Base-by-base conservation (phyloP, 2,888 invertebrate genomes). In the Amiota minor region DNA sequence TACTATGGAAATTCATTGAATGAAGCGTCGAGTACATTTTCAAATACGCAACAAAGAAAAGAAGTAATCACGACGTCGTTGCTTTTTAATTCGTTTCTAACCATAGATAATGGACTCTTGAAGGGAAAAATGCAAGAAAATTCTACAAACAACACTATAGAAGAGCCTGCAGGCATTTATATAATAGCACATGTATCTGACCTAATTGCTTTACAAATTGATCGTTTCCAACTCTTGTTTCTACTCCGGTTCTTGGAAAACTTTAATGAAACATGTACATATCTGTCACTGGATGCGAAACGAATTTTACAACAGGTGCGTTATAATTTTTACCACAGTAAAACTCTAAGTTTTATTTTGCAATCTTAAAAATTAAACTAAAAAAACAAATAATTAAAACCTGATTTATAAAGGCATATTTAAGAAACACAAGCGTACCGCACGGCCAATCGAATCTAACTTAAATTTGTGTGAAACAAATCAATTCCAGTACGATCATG, bases 211-310 rank as follows among this genome's bases (percentile, higher is more conserved):
- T 91, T 97, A 4, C 98, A 98, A 90, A 92, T 98, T 75, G 98
- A 97, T 91, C 98, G 98, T 89, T 97, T 96, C 90, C 98, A 98
- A 91, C 95, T 95, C 90, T 91, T 98, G 81, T 98, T 98, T 90
- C 91, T 98, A 71, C 90, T 97, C 89, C 91, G 98, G 71, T 91
- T 97, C 82, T 91, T 95, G 35, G 98, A 98, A 89, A 93, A 94
- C 68, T 89, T 96, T 49, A 92, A 95, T 0, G 96, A 96, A 89
- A 91, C 96, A 90, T 91, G 94, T 8, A 95, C 95, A 12, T 96
- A 95, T 90, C 90, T 97, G 55, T 92, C 94, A 2, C 91, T 95
- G 75, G 96, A 97, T 87, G 94, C 95, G 0, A 93, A 93, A 77
- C 91, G 94, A 75, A 94, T 95, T 82, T 88, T 93, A 78, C 91